Evolutionary conservation across 1,140 invertebrate genomes (phyloP), one percentile per base, ranked within the genome.

Genomic region (Monomorium pharaonis): DNA sequence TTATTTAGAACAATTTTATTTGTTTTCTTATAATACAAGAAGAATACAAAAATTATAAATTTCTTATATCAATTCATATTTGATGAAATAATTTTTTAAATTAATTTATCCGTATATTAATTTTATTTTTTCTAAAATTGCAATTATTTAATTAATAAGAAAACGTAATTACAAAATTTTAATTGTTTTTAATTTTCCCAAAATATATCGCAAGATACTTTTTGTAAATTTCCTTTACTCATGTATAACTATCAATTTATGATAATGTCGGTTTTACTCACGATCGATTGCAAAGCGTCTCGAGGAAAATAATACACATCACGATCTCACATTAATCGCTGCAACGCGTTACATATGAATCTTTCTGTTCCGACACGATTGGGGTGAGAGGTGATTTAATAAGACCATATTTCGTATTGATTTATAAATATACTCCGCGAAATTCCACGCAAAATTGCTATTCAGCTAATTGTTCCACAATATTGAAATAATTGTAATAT

Each of bases 351-450:
- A 84, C 56, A 76, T 86, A 80, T 58, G 88, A 69, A 47, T 74
- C 16, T 88, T 85, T 62, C 30, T 16, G 65, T n/a, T 21, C 14
- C 10, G 33, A 27, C 58, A 3, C 51, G 65, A 58, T 72, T 72
- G 76, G 86, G 56, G 76, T 83, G 88, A 89, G 77, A 85, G 80
- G 75, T 86, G 87, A 92, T 92, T 92, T 90, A 91, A 92, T 90
- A 91, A 90, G 84, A 74, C 89, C 60, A 91, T 91, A 92, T 91
- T 92, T 92, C 67, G 87, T 44, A 78, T 86, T 81, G 87, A 90
- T 92, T 92, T 89, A 91, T 92, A 92, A 92, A 92, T 92, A 91
- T 86, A 89, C 86, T 77, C 83, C 51, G 70, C 44, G 49, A 60
- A 42, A 76, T 84, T 42, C 51, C 9, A 51, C 12, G 37, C 51